phyloP scores from a whole-genome alignment of 2,888 invertebrate genomes.

The Orchesella flavescens region DNA sequence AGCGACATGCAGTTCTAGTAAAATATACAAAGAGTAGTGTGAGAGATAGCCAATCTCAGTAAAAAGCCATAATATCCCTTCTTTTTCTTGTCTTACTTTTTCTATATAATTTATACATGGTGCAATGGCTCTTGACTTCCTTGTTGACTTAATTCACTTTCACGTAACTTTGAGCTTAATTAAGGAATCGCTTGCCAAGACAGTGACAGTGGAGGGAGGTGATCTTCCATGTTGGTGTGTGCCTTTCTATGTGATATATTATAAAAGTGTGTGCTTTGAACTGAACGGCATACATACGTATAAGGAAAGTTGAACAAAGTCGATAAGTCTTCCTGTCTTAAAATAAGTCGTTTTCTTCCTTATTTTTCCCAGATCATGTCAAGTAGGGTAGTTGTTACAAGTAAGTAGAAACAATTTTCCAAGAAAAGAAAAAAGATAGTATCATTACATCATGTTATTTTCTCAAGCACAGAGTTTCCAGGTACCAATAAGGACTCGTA shows the following conservation, averaged over 20 bases:
- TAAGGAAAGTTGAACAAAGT: conserved; percentile 44
- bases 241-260: too few species aligned
- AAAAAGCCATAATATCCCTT: not conserved
- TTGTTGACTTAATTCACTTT: conserved; percentile 61
- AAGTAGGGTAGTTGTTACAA: conserved; percentile 20
- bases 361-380: conserved; percentile 25
- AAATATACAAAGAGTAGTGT: not conserved
- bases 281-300: not conserved
- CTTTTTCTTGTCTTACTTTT: too few species aligned
- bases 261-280: too few species aligned
- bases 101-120: not conserved
- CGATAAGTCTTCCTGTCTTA: conserved; percentile 41
- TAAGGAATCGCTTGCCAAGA: conserved; percentile 58
- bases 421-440: conserved; percentile 22
- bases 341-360: conserved; percentile 37
- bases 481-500: not conserved
- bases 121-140: conserved; percentile 3
- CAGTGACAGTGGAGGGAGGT: conserved; percentile 16
- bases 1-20: not conserved
- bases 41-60: too few species aligned
- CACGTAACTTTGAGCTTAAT: conserved; percentile 59
- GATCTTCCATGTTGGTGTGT: not conserved
- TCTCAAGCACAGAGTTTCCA: not conserved
- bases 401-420: not conserved
- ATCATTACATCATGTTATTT: conserved; percentile 21